Base-by-base conservation (phyloP, 1,140 invertebrate species). In the Xylocopa sonorina region DNA sequence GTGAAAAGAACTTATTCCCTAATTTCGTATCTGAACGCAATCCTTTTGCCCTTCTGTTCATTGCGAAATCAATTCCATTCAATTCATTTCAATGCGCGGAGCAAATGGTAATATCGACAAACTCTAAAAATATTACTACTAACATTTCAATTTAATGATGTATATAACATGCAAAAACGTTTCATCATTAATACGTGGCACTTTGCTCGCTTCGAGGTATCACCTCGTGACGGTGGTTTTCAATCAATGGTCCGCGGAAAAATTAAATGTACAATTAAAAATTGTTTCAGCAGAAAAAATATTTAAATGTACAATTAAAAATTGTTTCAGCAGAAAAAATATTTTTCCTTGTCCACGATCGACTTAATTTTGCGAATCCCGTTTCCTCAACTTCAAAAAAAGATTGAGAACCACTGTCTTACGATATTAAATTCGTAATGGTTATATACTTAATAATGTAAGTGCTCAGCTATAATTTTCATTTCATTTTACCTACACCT, bases 41-140 rank as follows among this genome's bases (percentile, higher is more conserved):
- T 77, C 62, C 72, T 77, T 27, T 60, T 58, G 55, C 48, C 81
- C 78, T 81, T 85, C 81, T n/a, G n/a, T n/a, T n/a, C n/a, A n/a
- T n/a, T n/a, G n/a, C 67, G 55, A 55, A 64, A 73, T 46, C 12
- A 43, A 48, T 34, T 27, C 34, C 9, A 53, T 55, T 38, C 38
- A 38, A 4, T 9, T 4, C 38, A 2, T 51, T 16, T 24, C 32
- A 41, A 32, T 10, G 60, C 9, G 14, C 18, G 10, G 32, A 18
- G 32, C 27, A 53, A 21, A 21, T 57, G 9, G 9, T 38, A 38
- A 38, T 38, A 38, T 38, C 38, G 3, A 38, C 38, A 38, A 34
- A 41, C 38, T 7, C 3, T 14, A 21, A 6, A 24, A 50, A 48
- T 18, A 48, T 12, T 29, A 58, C 63, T 38, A 38, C 3, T 38